Percentiles rank a stretch among this genome's conserved stretches.
These are phyloP conservation scores for Chiropotes sagulatus DNA, from an alignment of 2,797 vertebrate genomes.

Conservation along the genomic window DNA sequence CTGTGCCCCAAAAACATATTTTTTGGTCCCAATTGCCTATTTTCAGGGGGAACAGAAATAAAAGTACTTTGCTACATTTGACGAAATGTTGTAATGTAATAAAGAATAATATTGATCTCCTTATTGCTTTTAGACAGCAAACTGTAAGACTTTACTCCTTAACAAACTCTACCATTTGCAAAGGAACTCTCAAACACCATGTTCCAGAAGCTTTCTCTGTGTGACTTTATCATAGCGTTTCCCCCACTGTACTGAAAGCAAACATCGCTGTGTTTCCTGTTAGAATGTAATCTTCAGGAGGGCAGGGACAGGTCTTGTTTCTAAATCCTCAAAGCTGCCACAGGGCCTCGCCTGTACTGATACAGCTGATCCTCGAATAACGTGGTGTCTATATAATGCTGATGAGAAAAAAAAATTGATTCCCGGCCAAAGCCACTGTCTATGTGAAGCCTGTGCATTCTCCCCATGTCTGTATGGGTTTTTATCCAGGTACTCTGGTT, in stretches of 20 bases:
- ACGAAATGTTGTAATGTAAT: background rate
- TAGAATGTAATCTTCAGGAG: background rate
- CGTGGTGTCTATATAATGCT: background rate
- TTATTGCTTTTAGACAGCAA: background rate
- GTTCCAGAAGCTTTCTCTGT: background rate
- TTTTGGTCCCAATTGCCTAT: background rate
- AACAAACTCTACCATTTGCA: background rate
- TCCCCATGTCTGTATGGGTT: background rate
- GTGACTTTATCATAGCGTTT: background rate
- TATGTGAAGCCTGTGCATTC: background rate
- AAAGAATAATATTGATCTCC: background rate
- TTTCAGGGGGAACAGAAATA: background rate
- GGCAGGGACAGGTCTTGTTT: background rate
- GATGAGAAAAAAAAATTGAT: background rate
- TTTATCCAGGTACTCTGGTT: background rate
- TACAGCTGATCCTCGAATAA: background rate
- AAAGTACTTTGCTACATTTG: background rate
- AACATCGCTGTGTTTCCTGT: background rate
- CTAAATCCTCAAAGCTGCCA: background rate
- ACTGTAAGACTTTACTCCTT: background rate
- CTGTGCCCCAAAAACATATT: background rate
- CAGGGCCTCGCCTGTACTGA: background rate
- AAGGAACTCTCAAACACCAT: background rate
- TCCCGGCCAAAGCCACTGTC: background rate
- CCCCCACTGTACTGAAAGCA: background rate